Conservation (phyloP, 2,888 invertebrate genomes). For the Lysandra coridon region DNA sequence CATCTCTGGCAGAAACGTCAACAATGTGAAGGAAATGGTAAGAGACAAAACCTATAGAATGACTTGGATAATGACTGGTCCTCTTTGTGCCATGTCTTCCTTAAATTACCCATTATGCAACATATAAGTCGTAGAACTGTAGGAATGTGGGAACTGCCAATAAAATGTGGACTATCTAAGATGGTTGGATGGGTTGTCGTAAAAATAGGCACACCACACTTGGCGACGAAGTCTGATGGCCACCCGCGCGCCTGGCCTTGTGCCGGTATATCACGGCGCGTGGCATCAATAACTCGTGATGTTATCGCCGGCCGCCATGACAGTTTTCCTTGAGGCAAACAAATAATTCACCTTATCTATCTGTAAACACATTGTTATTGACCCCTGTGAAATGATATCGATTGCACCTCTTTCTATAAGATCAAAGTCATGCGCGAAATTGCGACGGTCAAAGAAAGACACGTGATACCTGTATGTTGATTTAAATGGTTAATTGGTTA, state of each 20-base stretch:
- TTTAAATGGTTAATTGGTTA: too few relatives aligned
- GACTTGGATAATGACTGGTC: too few relatives aligned
- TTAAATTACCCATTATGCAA: too few relatives aligned
- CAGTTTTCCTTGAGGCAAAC: conserved; percentile 25
- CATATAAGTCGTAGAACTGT: too few relatives aligned
- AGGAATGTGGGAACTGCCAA: too few relatives aligned
- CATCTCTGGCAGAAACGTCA: conserved; percentile 91
- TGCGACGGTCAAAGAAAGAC: not conserved
- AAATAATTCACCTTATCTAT: conserved; percentile 19
- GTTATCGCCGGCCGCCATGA: conserved; percentile 15
- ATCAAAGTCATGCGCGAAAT: not conserved
- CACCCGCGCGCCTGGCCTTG: conserved; percentile 16
- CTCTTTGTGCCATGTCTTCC: too few relatives aligned
- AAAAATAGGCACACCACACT: not conserved
- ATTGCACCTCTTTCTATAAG: not conserved
- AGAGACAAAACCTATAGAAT: conserved; percentile 41
- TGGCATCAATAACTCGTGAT: conserved; percentile 16
- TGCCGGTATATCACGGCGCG: not conserved
- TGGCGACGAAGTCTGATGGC: not conserved
- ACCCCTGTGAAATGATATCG: conserved; percentile 37
- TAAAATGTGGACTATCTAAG: too few relatives aligned
- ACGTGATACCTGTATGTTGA: not conserved
- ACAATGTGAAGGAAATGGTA: conserved; percentile 93
- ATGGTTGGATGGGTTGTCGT: too few relatives aligned
- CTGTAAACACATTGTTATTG: conserved; percentile 24